Conservation (phyloP, 2,797 vertebrate genomes). For the Chelon labrosus region DNA sequence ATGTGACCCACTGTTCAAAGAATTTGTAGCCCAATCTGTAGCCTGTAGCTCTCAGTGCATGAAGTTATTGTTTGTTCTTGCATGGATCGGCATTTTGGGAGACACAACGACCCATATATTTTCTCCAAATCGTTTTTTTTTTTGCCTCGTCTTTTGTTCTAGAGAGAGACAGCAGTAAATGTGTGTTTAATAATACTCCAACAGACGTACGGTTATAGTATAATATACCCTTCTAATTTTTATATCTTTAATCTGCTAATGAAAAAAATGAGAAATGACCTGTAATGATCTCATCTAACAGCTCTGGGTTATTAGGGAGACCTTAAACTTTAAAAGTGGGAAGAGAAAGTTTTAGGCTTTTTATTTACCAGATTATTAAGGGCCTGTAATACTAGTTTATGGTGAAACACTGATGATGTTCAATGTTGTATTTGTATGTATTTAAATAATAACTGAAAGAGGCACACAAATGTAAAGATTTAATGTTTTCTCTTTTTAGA, state of each 20-base stretch:
- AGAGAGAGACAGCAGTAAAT: background rate
- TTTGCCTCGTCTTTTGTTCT: background rate
- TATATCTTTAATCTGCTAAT: constrained; percentile 5
- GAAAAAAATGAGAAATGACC: background rate
- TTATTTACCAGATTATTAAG: no score
- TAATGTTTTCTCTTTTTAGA: background rate
- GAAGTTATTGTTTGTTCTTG: background rate
- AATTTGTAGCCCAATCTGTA: no score
- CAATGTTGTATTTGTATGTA: constrained; percentile 1
- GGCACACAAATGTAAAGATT: constrained; percentile 5
- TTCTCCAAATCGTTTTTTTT: background rate
- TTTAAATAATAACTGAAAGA: constrained; percentile 10
- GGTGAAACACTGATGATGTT: background rate
- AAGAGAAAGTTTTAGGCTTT: constrained; percentile 7
- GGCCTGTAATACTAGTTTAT: no score
- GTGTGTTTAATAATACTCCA: background rate
- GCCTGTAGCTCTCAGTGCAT: no score
- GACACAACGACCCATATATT: background rate
- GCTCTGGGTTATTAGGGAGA: constrained; percentile 3
- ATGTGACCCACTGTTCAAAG: background rate
- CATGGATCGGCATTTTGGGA: background rate
- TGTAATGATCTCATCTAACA: background rate
- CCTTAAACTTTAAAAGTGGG: background rate
- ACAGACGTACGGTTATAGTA: background rate
- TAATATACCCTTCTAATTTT: constrained; percentile 1